Evolutionary conservation across 1,140 invertebrate species (phyloP).

Genomic region (Brachionus manjavacas): DNA sequence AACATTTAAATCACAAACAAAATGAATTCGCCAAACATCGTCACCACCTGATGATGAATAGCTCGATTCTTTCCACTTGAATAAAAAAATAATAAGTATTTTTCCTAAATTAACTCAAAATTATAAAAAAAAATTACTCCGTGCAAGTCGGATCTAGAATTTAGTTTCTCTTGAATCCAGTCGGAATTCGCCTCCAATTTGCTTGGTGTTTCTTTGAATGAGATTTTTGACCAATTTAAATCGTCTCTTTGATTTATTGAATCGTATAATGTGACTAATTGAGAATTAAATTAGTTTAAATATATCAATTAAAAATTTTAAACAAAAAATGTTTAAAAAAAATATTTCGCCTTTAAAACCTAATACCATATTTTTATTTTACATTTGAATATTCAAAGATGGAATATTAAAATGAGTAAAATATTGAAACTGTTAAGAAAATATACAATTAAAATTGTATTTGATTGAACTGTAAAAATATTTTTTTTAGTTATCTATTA

Average conservation of each 20-base stretch:
- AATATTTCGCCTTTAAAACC: no score
- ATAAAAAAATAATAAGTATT: not conserved
- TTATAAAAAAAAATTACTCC: not conserved
- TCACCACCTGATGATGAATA: constrained; percentile 9
- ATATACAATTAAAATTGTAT: no score
- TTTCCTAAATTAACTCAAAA: not conserved
- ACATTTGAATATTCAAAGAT: no score
- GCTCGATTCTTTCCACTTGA: constrained; percentile 30
- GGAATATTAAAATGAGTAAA: no score
- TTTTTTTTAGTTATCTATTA: no score
- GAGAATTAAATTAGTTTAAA: not conserved
- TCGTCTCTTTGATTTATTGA: constrained; percentile 13
- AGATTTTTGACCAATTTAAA: constrained; percentile 34
- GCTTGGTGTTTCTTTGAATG: not conserved
- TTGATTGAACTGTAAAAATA: no score
- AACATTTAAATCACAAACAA: constrained; percentile 39
- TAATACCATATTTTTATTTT: no score
- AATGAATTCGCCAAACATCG: constrained; percentile 41
- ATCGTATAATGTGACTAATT: constrained; percentile 33
- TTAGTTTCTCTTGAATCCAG: constrained; percentile 5
- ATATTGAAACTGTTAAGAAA: no score
- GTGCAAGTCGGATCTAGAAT: not conserved
- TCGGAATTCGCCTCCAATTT: not conserved
- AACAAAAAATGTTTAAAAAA: no score
- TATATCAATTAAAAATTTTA: no score